phyloP scores from a whole-genome alignment of 2,888 invertebrate species.

The Clepsis dumicolana region DNA sequence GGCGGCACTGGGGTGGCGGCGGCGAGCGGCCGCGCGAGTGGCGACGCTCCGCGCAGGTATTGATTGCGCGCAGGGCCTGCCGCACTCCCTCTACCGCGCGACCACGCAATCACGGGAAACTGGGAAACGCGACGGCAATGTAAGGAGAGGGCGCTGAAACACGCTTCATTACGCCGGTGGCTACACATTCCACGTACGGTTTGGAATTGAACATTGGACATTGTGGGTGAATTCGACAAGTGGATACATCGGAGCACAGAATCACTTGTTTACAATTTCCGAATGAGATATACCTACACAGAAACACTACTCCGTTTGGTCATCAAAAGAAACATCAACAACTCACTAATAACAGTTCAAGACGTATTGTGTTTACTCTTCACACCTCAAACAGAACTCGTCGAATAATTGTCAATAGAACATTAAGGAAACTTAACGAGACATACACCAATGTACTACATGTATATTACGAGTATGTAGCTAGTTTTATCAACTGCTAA shows the following conservation, averaged over 20 bases:
- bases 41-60: constrained; percentile 70
- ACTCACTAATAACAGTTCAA: constrained; percentile 4
- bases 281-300: neutral
- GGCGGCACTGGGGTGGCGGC: constrained; percentile 62
- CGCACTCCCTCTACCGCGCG: constrained; percentile 68
- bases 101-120: constrained; percentile 54
- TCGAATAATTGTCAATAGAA: constrained; percentile 22
- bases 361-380: constrained; percentile 20
- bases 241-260: neutral
- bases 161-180: neutral
- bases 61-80: constrained; percentile 71
- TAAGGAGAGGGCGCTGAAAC: constrained; percentile 69
- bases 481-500: neutral
- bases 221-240: neutral
- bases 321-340: constrained; percentile 22
- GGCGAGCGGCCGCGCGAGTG: constrained; percentile 49
- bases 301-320: constrained; percentile 4
- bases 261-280: neutral
- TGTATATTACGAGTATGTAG: too few species aligned
- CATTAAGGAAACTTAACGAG: constrained; percentile 14
- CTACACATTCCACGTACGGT: neutral
- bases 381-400: constrained; percentile 21
- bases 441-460: constrained; percentile 2
- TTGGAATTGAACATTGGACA: neutral
- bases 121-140: constrained; percentile 66